Percentiles rank a stretch among this genome's conserved stretches.
phyloP scores from a whole-genome alignment of 1,140 invertebrate species.

The Cotesia typhae region DNA sequence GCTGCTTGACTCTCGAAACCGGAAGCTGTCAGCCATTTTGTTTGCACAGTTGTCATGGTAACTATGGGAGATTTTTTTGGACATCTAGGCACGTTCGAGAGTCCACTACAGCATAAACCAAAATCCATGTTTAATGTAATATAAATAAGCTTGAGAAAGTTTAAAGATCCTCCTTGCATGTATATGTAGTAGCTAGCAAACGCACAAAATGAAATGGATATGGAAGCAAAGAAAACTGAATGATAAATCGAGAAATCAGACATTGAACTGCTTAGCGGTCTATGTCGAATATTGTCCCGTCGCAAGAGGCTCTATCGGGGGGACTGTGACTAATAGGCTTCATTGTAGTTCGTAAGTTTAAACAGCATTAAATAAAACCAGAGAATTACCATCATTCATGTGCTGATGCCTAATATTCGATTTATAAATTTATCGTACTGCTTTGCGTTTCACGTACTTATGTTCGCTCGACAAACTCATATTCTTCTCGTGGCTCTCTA shows the following conservation, averaged over 20 bases:
- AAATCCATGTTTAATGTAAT: not conserved
- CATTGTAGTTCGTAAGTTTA: slow-evolving; percentile 46
- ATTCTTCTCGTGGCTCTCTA: too few species aligned
- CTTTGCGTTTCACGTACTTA: too few species aligned
- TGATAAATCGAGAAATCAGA: too few species aligned
- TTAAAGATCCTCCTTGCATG: too few species aligned
- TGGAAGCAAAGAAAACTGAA: too few species aligned
- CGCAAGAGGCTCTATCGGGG: slow-evolving; percentile 22
- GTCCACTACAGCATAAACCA: slow-evolving; percentile 4
- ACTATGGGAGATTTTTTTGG: slow-evolving; percentile 60
- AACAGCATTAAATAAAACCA: not conserved
- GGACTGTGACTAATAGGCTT: slow-evolving; percentile 50
- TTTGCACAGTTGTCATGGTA: slow-evolving; percentile 65
- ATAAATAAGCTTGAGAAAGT: not conserved
- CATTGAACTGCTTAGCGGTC: not conserved
- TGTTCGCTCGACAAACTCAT: too few species aligned
- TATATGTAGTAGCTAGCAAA: too few species aligned
- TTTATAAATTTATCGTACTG: slow-evolving; percentile 58
- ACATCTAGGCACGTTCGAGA: slow-evolving; percentile 36
- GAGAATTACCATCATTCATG: slow-evolving; percentile 46
- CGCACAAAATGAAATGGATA: too few species aligned
- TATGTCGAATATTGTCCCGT: not conserved
- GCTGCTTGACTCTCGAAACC: slow-evolving; percentile 58
- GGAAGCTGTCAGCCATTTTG: slow-evolving; percentile 65
- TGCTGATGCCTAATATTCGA: slow-evolving; percentile 54